Conservation (phyloP, 1,140 invertebrate genomes). For the Saxidomus purpurata region DNA sequence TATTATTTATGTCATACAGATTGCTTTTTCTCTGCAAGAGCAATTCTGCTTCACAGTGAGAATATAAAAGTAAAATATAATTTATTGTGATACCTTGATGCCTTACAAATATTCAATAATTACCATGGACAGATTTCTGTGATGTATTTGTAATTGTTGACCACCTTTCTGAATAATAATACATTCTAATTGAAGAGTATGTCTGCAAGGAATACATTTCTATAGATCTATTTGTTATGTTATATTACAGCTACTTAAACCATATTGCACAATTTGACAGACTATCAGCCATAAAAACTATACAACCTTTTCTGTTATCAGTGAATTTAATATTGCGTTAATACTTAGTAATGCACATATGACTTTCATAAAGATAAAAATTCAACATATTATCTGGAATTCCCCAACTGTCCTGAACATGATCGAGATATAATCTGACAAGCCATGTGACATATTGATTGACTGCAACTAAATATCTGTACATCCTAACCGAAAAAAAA, state of each 20-base stretch:
- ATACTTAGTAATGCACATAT: constrained; percentile 3
- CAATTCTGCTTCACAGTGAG: no score
- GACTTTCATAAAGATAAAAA: constrained; percentile 6
- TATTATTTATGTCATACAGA: no score
- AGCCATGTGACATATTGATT: not conserved
- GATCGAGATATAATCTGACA: not conserved
- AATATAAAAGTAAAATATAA: not conserved
- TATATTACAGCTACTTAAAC: not conserved
- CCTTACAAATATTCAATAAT: not conserved
- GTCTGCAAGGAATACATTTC: not conserved
- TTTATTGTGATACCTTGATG: not conserved
- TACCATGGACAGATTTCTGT: not conserved
- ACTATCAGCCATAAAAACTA: not conserved
- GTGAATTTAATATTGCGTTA: not conserved
- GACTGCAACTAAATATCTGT: not conserved
- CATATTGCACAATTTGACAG: not conserved
- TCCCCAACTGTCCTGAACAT: not conserved
- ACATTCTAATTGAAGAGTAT: not conserved
- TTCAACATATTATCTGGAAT: not conserved
- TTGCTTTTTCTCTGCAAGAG: no score
- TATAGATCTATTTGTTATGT: not conserved
- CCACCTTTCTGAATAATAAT: not conserved
- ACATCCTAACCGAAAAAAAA: not conserved
- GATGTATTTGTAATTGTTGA: not conserved
- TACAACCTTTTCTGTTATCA: constrained; percentile 1